Evolutionary conservation across 2,888 invertebrate species (phyloP), one percentile per base, ranked within the genome.

Genomic region (Resseliella maxima): DNA sequence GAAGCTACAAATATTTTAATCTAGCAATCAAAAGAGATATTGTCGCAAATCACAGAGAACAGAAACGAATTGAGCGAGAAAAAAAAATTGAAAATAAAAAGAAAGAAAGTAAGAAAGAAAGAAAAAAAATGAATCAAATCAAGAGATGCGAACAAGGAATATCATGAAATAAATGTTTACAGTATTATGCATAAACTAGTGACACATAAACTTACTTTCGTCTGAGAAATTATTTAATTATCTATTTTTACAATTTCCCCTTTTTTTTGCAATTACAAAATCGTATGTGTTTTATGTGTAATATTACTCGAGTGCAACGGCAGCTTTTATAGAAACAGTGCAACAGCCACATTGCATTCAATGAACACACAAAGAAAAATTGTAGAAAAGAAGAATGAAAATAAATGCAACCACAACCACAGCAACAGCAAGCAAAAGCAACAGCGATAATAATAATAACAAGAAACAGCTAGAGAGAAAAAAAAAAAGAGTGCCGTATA

Each of bases 121-220:
- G 5, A 59, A 24, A n/a, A 24, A 59, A 59, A 10, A 21, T n/a
- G n/a, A n/a, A 21, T 59, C 59, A 59, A 59, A n/a, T n/a, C n/a
- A n/a, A n/a, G n/a, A n/a, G 59, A 59, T 59, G 59, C 59, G 41
- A 12, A 41, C 41, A 12, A 41, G 18, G 2, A 50, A 50, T 15
- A 72, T 18, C 31, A 35, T 12, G 18, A 72, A 72, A 35, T n/a
- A 31, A 31, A 72, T 72, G 72, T 72, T 72, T 27, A 72, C 18
- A 72, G 72, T 72, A 35, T 72, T 72, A 72, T 72, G 31, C 72
- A 72, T 72, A 72, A 72, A 86, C 86, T 31, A 86, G 64, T 86
- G 86, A 86, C 86, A 86, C 86, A 59, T 36, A 86, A 86, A 86
- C 86, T 86, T 86, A 86, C 86, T 86, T 86, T 64, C 85, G 45